Evolutionary conservation across 2,113 vertebrate genomes (phyloP), one percentile per base, ranked within the genome.

Genomic region (Coturnix japonica): DNA sequence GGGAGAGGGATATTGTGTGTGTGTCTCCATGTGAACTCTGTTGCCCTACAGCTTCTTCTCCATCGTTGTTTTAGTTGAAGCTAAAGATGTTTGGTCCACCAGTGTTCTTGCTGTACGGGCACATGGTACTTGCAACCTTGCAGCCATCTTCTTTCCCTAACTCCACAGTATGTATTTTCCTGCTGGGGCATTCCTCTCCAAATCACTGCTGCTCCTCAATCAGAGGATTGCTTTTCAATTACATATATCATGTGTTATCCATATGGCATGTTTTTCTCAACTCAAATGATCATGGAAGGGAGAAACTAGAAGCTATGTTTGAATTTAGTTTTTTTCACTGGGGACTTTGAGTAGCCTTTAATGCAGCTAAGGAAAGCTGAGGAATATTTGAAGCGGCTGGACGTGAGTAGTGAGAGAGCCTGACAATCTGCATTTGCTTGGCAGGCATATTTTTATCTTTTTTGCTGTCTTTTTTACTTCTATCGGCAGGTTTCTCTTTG

Each of bases 361-460:
- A 14, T 39, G 22, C 57, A 49, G 46, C 4, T 61, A 56, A 71
- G 30, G 16, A 61, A 81, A 57, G 19, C 6, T 35, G 13, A 3
- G 41, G 47, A 72, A 28, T 85, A 44, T n/a, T 74, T 81, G 63
- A 64, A 64, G 60, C 28, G 30, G 13, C 28, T 46, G 59, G 51
- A 81, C 7, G 6, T 44, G 66, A 30, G 51, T 57, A 63, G 60
- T 1, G 0, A 65, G 72, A 79, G 64, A 47, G 47, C 60, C 85
- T 56, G 59, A 88, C 66, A 60, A 22, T n/a, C 70, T 54, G 43
- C 30, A 23, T 76, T 81, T 92, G 9, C 80, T 77, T 83, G 75
- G 49, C n/a, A 69, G 57, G 12, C 37, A 89, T 56, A n/a, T 39
- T 65, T 86, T 81, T 91, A 13, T 28, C 41, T 80, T 77, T 65